Base-by-base conservation (phyloP, 2,888 invertebrate genomes). In the Falcaria lacertinaria region DNA sequence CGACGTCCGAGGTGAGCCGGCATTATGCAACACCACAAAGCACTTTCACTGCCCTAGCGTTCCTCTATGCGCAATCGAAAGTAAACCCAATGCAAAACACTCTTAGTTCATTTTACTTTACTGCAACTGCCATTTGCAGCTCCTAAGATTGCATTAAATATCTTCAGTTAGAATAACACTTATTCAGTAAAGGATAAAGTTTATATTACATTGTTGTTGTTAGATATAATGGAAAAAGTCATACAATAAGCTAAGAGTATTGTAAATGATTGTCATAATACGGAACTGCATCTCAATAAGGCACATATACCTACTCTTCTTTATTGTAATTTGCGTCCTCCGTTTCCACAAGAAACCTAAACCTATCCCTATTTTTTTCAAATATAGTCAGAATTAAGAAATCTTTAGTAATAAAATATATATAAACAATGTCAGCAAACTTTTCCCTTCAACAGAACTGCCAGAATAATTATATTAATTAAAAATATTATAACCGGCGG, bases 31-130 rank as follows among this genome's bases (percentile, higher is more conserved):
- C 46, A 58, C 57, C 61, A 60, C 73, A 69, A 58, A 67, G 60
- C 69, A 85, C 86, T 86, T 86, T 86, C 86, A 82, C 86, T 82
- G 64, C 54, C 66, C 64, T 59, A 60, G 56, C 51, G 55, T 51
- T 45, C 25, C 38, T 43, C 48, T 45, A 33, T 38, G 19, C 17
- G 25, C 57, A 68, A 57, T 35, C 56, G 45, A 76, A 69, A 70
- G 51, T 54, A 37, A 25, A 61, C 78, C 52, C 55, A 78, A 69
- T 39, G 0, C 2, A 28, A 15, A 15, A 0, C 2, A 2, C 0
- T 32, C 50, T 60, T 34, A 48, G 47, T 39, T 37, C 28, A 43
- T 34, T 22, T 40, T 38, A 15, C 37, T 22, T 22, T 14, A 36
- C 19, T 42, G 4, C 5, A 5, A 17, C 2, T 6, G 16, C 41